phyloP scores from a whole-genome alignment of 1,140 invertebrate species.

The Plutomurus gul region DNA sequence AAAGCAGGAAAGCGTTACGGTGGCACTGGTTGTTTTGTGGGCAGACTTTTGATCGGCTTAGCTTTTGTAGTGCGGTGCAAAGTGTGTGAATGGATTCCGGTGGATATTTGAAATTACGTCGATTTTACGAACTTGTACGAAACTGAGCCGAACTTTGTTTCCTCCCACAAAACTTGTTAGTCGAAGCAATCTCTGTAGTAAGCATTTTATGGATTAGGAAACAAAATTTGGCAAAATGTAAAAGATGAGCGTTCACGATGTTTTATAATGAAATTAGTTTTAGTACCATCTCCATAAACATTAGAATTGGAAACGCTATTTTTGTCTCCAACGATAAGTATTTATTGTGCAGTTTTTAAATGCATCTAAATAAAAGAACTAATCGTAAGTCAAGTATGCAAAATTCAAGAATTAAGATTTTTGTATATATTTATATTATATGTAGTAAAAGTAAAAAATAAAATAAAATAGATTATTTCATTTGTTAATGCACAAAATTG shows the following conservation, averaged over 20 bases:
- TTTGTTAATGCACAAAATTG: neutral
- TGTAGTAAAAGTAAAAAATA: neutral
- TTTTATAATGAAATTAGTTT: too few relatives aligned
- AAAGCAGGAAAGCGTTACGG: neutral
- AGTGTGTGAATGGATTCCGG: too few relatives aligned
- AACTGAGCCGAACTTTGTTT: slow-evolving; percentile 3
- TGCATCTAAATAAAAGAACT: neutral
- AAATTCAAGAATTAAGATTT: neutral
- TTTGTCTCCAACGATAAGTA: neutral
- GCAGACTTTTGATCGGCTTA: neutral
- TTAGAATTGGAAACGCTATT: too few relatives aligned
- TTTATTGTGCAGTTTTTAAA: neutral
- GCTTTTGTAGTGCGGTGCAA: too few relatives aligned
- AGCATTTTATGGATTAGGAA: neutral
- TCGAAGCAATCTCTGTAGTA: neutral
- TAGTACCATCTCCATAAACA: too few relatives aligned
- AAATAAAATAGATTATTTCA: neutral
- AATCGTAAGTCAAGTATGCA: neutral
- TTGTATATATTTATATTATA: neutral
- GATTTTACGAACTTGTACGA: neutral
- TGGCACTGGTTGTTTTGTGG: slow-evolving; percentile 1
- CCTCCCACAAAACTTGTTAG: slow-evolving; percentile 16
- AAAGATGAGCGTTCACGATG: too few relatives aligned
- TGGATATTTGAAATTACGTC: too few relatives aligned
- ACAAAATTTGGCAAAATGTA: slow-evolving; percentile 13